Conservation (phyloP, 2,888 invertebrate genomes). For the Cheilosia urbana region DNA sequence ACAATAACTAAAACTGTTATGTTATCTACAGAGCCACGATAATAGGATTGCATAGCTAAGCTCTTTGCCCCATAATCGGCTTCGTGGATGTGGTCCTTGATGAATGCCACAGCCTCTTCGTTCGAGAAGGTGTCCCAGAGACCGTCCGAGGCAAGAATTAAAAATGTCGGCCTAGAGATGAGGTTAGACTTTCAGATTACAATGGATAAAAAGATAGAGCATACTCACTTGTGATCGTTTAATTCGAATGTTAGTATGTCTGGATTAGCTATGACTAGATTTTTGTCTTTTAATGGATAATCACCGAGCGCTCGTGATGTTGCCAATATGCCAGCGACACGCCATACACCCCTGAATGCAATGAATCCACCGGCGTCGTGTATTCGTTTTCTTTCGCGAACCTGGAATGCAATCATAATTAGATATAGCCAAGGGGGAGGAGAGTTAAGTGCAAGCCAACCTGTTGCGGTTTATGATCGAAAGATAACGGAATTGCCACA, state of each 20-base stretch:
- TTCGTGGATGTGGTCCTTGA: constrained; percentile 93
- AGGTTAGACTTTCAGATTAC: constrained; percentile 1
- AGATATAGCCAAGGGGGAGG: neutral
- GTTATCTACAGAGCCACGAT: constrained; percentile 96
- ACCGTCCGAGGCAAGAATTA: constrained; percentile 97
- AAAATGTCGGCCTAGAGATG: constrained; percentile 88
- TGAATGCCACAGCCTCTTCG: constrained; percentile 95
- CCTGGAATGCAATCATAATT: constrained; percentile 84
- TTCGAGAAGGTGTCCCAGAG: constrained; percentile 98
- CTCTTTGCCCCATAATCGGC: constrained; percentile 96
- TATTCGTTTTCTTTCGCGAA: constrained; percentile 95
- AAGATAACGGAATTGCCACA: constrained; percentile 95
- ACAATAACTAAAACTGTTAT: constrained; percentile 96
- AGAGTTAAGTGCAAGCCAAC: constrained; percentile 83
- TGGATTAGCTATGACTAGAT: constrained; percentile 97
- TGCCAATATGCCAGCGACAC: constrained; percentile 97
- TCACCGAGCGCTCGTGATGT: constrained; percentile 97
- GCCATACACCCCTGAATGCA: constrained; percentile 97
- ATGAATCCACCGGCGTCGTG: constrained; percentile 98
- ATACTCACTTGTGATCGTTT: constrained; percentile 88
- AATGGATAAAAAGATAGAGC: neutral
- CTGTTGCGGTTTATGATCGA: constrained; percentile 98
- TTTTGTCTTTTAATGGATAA: constrained; percentile 96
- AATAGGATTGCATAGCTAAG: constrained; percentile 94
- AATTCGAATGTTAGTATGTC: constrained; percentile 96